phyloP scores from a whole-genome alignment of 2,113 vertebrate genomes.

The Sapajus apella region DNA sequence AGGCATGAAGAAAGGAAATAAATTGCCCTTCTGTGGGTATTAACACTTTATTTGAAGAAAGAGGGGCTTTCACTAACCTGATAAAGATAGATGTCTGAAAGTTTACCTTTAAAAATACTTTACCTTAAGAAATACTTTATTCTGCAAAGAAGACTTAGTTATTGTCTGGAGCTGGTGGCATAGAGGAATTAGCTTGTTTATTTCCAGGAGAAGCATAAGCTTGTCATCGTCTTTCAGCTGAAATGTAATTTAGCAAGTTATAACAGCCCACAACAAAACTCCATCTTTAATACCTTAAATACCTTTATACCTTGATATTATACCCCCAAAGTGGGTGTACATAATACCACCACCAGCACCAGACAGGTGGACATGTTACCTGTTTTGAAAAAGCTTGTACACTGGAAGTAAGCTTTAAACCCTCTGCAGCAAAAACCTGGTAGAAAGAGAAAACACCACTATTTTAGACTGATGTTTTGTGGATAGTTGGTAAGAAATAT shows the following conservation, averaged over 20 bases:
- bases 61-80: neutral
- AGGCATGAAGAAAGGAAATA: neutral
- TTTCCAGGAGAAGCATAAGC: slow-evolving; percentile 89
- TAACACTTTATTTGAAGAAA: neutral
- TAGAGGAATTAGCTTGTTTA: slow-evolving; percentile 91
- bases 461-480: neutral
- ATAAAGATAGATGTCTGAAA: neutral
- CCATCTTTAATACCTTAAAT: slow-evolving; percentile 5
- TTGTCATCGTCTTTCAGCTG: slow-evolving; percentile 93
- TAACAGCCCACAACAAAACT: neutral
- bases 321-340: neutral
- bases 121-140: slow-evolving; percentile 97
- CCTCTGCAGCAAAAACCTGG: slow-evolving; percentile 94
- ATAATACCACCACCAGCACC: neutral
- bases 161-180: slow-evolving; percentile 94
- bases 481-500: neutral
- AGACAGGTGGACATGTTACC: slow-evolving; percentile 83
- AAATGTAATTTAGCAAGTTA: slow-evolving; percentile 64
- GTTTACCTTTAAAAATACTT: slow-evolving; percentile 94
- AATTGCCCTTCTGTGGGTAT: neutral
- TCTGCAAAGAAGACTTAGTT: slow-evolving; percentile 90
- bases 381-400: slow-evolving; percentile 91
- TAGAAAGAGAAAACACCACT: slow-evolving; percentile 36
- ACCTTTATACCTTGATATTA: neutral
- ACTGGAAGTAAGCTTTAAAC: slow-evolving; percentile 92